Conservation (phyloP, 2,797 vertebrate genomes). For the Artibeus lituratus region DNA sequence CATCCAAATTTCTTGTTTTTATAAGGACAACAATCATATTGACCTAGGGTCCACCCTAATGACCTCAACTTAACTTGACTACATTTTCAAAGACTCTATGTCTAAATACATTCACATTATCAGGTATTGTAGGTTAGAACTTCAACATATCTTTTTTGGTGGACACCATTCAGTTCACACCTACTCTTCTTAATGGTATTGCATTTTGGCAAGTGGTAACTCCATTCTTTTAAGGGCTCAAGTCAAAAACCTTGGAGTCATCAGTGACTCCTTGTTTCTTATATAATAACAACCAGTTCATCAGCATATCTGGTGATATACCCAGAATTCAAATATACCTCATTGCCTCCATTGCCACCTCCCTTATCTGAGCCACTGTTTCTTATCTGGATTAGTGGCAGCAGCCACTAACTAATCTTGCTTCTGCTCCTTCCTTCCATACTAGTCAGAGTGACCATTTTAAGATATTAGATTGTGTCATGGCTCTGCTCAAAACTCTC, state of each 20-base stretch:
- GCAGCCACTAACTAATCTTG: background rate
- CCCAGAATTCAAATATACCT: background rate
- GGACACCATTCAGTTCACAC: background rate
- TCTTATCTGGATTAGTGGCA: background rate
- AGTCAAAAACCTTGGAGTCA: background rate
- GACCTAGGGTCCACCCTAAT: background rate
- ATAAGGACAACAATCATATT: background rate
- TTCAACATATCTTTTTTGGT: background rate
- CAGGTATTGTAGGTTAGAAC: background rate
- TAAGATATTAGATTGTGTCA: background rate
- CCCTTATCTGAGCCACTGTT: background rate
- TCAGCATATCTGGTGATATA: background rate
- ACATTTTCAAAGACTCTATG: background rate
- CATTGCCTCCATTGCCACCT: background rate
- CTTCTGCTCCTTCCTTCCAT: background rate
- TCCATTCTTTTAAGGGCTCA: background rate
- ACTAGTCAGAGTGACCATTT: background rate
- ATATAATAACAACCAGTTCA: background rate
- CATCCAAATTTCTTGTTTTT: background rate
- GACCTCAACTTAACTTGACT: background rate
- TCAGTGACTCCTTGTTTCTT: background rate
- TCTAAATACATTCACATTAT: background rate
- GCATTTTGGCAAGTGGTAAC: background rate
- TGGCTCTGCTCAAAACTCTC: background rate
- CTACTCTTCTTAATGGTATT: background rate